These are phyloP conservation scores for Camponotus vicinus DNA, from an alignment of 1,140 invertebrate species.

Conservation along the genomic window DNA sequence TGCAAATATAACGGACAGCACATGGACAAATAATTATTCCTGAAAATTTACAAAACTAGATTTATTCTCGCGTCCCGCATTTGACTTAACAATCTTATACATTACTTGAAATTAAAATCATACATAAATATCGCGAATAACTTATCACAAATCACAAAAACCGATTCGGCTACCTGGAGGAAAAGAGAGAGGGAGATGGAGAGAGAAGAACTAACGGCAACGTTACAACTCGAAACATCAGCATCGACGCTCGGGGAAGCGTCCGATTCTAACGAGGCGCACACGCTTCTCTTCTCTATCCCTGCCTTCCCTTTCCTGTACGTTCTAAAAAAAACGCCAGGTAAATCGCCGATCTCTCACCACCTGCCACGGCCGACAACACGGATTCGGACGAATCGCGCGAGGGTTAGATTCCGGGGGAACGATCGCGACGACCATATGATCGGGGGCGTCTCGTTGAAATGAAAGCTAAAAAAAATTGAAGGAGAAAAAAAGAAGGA, in stretches of 20 bases:
- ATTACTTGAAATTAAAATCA: not conserved
- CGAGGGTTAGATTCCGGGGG: not conserved
- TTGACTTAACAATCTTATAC: not conserved
- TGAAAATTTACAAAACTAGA: not conserved
- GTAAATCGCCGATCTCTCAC: constrained; percentile 6
- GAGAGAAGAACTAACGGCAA: not conserved
- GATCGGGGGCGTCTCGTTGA: constrained; percentile 77
- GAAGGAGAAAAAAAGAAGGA: constrained; percentile 24
- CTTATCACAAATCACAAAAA: not conserved
- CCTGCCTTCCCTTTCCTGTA: too few species aligned
- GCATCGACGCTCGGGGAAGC: not conserved
- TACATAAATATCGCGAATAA: not conserved
- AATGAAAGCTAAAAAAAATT: constrained; percentile 44
- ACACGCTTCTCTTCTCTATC: too few species aligned
- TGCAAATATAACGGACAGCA: not conserved
- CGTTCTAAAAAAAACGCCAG: not conserved
- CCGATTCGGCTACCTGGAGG: too few species aligned
- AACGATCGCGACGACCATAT: constrained; percentile 76
- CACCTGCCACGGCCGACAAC: constrained; percentile 27
- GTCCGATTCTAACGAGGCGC: not conserved
- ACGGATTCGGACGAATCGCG: constrained; percentile 5
- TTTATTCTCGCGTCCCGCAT: not conserved
- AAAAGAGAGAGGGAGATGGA: too few species aligned
- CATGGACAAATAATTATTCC: not conserved
- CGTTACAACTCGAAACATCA: not conserved